These are phyloP conservation scores for Gambusia yucatana DNA, from an alignment of 2,797 vertebrate genomes.

Conservation along the genomic window DNA sequence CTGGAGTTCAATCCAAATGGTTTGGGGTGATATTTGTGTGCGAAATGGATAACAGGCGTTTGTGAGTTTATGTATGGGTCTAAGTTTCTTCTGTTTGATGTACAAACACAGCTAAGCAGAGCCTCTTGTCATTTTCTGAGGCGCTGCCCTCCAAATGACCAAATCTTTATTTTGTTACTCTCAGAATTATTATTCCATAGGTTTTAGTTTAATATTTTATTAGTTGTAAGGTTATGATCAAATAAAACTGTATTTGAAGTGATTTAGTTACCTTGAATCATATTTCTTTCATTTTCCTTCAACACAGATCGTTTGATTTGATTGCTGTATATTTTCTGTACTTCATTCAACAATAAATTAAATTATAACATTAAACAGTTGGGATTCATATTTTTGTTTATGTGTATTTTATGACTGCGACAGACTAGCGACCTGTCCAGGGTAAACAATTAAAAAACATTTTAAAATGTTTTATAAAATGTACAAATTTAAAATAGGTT, in stretches of 20 bases:
- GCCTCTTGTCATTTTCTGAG: conserved; percentile 68
- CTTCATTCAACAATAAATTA: conserved; percentile 91
- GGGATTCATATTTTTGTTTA: conserved; percentile 3
- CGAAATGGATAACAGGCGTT: conserved; percentile 16
- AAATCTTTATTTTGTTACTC: conserved; percentile 87
- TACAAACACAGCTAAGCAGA: conserved; percentile 68
- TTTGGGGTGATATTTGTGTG: conserved; percentile 33
- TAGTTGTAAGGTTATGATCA: conserved; percentile 83
- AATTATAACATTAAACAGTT: conserved; percentile 75
- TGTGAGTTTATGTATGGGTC: conserved; percentile 49
- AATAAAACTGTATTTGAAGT: conserved; percentile 81
- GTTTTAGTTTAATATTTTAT: conserved; percentile 79
- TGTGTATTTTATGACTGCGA: not conserved
- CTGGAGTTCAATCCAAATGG: conserved; percentile 21
- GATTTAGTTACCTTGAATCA: conserved; percentile 80
- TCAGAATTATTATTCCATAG: conserved; percentile 77
- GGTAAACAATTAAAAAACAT: not conserved
- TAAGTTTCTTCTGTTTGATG: conserved; percentile 64
- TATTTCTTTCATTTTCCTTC: conserved; percentile 56
- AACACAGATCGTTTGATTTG: conserved; percentile 86
- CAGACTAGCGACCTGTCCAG: too few relatives aligned
- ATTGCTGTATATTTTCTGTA: conserved; percentile 93
- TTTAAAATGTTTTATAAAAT: not conserved
- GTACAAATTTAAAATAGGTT: not conserved
- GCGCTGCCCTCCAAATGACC: conserved; percentile 78